Percentiles rank a stretch among this genome's conserved stretches.
These are phyloP conservation scores for Okapia johnstoni DNA, from an alignment of 2,113 vertebrate genomes.

Conservation along the genomic window DNA sequence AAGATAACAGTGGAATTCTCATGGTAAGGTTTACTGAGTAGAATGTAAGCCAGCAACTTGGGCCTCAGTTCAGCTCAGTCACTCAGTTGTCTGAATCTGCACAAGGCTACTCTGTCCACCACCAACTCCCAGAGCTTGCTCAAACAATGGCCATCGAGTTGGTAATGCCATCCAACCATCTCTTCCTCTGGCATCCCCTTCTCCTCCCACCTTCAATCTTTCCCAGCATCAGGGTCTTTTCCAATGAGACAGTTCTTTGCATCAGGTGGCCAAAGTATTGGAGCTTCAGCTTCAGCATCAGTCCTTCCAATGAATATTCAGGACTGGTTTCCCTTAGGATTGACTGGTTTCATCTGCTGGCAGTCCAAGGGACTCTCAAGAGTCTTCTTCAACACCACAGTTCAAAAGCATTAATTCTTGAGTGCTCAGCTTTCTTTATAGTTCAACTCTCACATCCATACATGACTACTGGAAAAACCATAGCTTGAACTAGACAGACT, in stretches of 20 bases:
- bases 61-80: background rate
- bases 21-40: background rate
- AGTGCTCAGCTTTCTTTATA: rapidly evolving
- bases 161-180: background rate
- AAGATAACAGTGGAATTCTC: background rate
- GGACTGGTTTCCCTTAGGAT: background rate
- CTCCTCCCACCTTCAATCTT: background rate
- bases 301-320: background rate
- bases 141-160: background rate
- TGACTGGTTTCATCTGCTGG: background rate
- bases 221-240: background rate
- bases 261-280: background rate
- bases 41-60: background rate
- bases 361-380: background rate
- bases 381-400: background rate
- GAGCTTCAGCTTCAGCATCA: background rate
- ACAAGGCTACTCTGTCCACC: background rate
- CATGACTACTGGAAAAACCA: background rate
- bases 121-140: background rate
- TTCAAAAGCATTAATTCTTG: background rate
- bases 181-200: background rate
- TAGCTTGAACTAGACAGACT: background rate
- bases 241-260: background rate
- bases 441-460: background rate
- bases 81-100: background rate